A percentile compares a stretch with the other conserved stretches of the same genome.
Evolutionary conservation across 2,113 vertebrate genomes (phyloP).

Genomic region (Mystacornis crossleyi): DNA sequence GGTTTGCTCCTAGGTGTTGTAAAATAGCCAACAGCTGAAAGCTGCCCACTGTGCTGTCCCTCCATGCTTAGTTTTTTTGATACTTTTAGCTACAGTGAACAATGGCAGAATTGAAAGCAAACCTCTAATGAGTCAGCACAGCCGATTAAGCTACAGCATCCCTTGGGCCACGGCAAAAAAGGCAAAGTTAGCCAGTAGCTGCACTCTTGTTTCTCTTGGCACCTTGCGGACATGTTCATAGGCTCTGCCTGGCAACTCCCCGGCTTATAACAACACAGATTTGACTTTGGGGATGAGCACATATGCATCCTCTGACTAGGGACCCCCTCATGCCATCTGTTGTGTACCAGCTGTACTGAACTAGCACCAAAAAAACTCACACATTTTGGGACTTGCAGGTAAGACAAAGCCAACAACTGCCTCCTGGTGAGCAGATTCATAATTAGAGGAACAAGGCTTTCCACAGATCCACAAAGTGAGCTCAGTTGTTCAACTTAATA

Average conservation of each 20-base stretch:
- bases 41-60: background rate
- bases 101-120: background rate
- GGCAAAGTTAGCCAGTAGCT: background rate
- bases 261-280: background rate
- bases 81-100: background rate
- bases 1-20: background rate
- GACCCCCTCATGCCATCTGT: background rate
- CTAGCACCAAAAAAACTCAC: background rate
- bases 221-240: fast-evolving
- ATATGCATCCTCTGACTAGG: background rate
- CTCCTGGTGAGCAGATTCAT: background rate
- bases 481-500: background rate
- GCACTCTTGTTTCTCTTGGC: background rate
- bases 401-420: background rate
- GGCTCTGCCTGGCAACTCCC: background rate
- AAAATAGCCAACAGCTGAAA: background rate
- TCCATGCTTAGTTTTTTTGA: background rate
- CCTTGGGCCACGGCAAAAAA: background rate
- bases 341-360: conserved; percentile 19
- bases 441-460: background rate
- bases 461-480: background rate
- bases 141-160: background rate
- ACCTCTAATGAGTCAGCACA: background rate
- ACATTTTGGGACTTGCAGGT: background rate
- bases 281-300: background rate